Conservation (phyloP, 1,140 invertebrate genomes). For the Drosophila arizonae region DNA sequence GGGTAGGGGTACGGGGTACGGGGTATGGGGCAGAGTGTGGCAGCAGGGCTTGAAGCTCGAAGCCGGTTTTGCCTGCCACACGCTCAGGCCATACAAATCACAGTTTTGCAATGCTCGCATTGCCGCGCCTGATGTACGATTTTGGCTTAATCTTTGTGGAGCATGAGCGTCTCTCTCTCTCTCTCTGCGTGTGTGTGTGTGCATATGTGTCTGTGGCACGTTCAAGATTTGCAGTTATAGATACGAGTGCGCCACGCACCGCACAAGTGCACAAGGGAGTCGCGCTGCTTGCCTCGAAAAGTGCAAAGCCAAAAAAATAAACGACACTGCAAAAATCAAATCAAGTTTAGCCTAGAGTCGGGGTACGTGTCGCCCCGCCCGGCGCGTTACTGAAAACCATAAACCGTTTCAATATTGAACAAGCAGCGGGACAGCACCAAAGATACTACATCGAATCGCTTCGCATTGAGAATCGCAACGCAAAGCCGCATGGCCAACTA, state of each 20-base stretch:
- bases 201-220: constrained; percentile 56
- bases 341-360: constrained; percentile 72
- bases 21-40: neutral
- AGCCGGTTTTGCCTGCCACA: constrained; percentile 51
- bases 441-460: constrained; percentile 69
- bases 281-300: constrained; percentile 43
- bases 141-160: constrained; percentile 77
- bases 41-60: constrained; percentile 14
- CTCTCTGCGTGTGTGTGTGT: constrained; percentile 12
- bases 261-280: constrained; percentile 69
- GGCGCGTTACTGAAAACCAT: constrained; percentile 71
- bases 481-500: constrained; percentile 64
- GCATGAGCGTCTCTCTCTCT: constrained; percentile 55
- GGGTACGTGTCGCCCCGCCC: constrained; percentile 13
- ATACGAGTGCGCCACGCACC: constrained; percentile 70
- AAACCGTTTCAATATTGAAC: constrained; percentile 77
- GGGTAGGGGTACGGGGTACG: neutral
- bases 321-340: constrained; percentile 59
- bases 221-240: constrained; percentile 80
- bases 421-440: constrained; percentile 64
- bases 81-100: constrained; percentile 72
- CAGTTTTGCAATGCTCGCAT: constrained; percentile 67
- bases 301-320: constrained; percentile 31
- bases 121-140: constrained; percentile 72
- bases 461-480: constrained; percentile 36